phyloP scores from a whole-genome alignment of 2,888 invertebrate species.

The Drosophila niveifrons region DNA sequence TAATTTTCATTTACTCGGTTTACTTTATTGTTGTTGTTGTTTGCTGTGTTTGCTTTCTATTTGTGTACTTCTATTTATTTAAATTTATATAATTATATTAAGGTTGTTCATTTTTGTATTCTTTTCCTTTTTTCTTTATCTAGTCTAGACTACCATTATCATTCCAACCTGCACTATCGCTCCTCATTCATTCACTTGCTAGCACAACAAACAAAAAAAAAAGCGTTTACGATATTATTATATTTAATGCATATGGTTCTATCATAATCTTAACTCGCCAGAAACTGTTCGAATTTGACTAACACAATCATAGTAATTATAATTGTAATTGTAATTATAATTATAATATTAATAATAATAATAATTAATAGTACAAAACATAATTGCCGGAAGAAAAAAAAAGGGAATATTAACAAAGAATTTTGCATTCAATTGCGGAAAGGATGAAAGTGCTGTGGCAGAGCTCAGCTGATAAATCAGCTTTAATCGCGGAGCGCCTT shows the following conservation, averaged over 20 bases:
- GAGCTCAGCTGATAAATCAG: neutral
- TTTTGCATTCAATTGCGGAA: slow-evolving; percentile 30
- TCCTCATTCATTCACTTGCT: slow-evolving; percentile 27
- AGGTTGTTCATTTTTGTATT: neutral
- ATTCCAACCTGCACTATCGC: slow-evolving; percentile 15
- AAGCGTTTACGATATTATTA: slow-evolving; percentile 27
- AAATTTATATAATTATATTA: neutral
- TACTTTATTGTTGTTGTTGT: slow-evolving; percentile 5
- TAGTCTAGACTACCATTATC: slow-evolving; percentile 42
- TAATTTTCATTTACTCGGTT: neutral
- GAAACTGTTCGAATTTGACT: slow-evolving; percentile 32
- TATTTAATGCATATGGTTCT: slow-evolving; percentile 21
- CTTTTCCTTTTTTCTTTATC: slow-evolving; percentile 11
- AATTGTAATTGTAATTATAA: neutral
- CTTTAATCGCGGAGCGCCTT: slow-evolving; percentile 70
- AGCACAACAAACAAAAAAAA: slow-evolving; percentile 39
- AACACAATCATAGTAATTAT: slow-evolving; percentile 17
- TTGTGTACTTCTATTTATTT: neutral
- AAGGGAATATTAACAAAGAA: slow-evolving; percentile 39
- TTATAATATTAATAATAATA: slow-evolving; percentile 4
- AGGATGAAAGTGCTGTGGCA: slow-evolving; percentile 6
- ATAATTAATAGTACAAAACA: neutral
- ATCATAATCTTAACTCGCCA: slow-evolving; percentile 14
- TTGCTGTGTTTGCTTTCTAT: slow-evolving; percentile 1
- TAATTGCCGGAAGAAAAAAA: neutral